phyloP scores from a whole-genome alignment of 2,113 vertebrate genomes.

The Onychostoma macrolepis region DNA sequence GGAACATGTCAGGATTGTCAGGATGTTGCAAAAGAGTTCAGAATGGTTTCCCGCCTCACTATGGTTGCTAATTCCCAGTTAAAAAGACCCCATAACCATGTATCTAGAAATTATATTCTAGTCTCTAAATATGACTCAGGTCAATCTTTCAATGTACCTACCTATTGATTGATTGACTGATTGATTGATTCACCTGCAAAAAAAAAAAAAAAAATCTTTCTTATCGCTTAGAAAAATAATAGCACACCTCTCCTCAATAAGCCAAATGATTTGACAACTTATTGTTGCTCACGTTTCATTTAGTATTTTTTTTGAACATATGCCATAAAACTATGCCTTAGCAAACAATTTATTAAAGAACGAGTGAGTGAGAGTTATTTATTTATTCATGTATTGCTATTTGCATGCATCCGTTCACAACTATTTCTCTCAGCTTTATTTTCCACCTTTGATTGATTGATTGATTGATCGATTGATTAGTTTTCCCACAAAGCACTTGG shows the following conservation, averaged over 20 bases:
- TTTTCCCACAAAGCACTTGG: neutral
- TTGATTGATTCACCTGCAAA: neutral
- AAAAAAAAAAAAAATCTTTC: neutral
- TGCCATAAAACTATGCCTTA: too few relatives aligned
- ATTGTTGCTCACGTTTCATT: neutral
- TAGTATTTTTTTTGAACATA: neutral
- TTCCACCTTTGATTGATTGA: neutral
- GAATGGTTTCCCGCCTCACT: neutral
- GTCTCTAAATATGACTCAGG: neutral
- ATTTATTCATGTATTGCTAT: neutral
- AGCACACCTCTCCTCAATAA: neutral
- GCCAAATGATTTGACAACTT: neutral
- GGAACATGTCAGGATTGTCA: too few relatives aligned
- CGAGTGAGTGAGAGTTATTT: too few relatives aligned
- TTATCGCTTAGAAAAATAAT: neutral
- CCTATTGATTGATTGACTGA: too few relatives aligned
- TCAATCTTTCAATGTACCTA: neutral
- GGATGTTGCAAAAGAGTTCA: neutral
- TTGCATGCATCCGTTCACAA: neutral
- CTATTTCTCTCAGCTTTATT: neutral
- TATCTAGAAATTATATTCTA: neutral
- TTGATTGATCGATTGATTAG: too few relatives aligned
- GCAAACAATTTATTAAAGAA: too few relatives aligned
- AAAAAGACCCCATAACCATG: neutral
- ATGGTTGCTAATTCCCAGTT: neutral